These are phyloP conservation scores for Papilio protenor DNA, from an alignment of 2,888 invertebrate species.

Conservation along the genomic window DNA sequence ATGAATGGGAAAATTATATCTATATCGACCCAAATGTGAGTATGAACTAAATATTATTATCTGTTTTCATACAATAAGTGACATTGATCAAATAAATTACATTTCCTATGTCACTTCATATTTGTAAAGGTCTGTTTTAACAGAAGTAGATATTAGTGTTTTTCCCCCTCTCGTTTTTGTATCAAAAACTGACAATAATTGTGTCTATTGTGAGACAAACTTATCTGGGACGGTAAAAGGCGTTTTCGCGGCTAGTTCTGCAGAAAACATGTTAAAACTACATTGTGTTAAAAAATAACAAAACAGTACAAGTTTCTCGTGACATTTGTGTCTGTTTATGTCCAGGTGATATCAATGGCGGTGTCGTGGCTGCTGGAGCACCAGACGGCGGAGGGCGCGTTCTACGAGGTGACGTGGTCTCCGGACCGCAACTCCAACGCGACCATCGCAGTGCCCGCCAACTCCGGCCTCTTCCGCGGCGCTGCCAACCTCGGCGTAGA, in stretches of 20 bases:
- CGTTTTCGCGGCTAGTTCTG: too few species aligned
- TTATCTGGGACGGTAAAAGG: too few species aligned
- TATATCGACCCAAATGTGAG: conserved; percentile 94
- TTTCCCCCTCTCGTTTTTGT: too few species aligned
- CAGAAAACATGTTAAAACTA: too few species aligned
- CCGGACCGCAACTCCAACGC: conserved; percentile 95
- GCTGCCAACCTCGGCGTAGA: conserved; percentile 78
- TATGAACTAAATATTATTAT: not conserved
- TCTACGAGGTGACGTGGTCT: conserved; percentile 94
- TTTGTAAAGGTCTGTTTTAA: too few species aligned
- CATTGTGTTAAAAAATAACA: too few species aligned
- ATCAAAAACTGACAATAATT: too few species aligned
- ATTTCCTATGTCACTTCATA: not conserved
- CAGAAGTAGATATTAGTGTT: too few species aligned
- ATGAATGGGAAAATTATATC: conserved; percentile 98
- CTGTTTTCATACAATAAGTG: too few species aligned
- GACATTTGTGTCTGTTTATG: not conserved
- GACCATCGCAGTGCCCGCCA: conserved; percentile 82
- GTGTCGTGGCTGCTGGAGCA: conserved; percentile 94
- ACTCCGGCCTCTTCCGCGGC: conserved; percentile 85
- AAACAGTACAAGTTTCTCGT: too few species aligned
- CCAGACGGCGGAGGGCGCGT: conserved; percentile 93
- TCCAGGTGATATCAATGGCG: conserved; percentile 89
- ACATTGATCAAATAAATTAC: too few species aligned
- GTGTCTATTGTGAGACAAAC: too few species aligned